Percentiles rank a stretch among this genome's conserved stretches.
These are phyloP conservation scores for Plumapathes pennacea DNA, from an alignment of 92 coral and sea anemone species.

Conservation along the genomic window DNA sequence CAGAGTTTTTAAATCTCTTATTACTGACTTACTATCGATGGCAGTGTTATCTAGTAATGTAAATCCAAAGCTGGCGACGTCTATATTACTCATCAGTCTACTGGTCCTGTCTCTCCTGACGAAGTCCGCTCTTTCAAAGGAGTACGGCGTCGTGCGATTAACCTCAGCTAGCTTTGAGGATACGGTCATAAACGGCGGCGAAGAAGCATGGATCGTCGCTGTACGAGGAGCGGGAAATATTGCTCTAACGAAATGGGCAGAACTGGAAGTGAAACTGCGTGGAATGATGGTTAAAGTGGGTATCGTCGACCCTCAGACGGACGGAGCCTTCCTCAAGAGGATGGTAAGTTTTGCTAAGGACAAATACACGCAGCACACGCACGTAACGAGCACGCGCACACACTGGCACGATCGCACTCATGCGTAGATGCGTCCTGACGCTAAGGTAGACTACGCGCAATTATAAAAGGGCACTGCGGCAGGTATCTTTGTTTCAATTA, in stretches of 20 bases:
- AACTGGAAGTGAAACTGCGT: conserved; percentile 61
- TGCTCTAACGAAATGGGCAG: conserved; percentile 55
- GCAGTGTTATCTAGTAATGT: too few relatives aligned
- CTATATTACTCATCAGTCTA: too few relatives aligned
- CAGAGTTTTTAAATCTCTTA: too few relatives aligned
- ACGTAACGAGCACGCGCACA: too few relatives aligned
- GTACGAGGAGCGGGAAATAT: conserved; percentile 66
- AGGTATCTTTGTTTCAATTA: too few relatives aligned
- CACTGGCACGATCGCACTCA: too few relatives aligned
- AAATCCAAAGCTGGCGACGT: too few relatives aligned
- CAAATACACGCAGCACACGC: too few relatives aligned
- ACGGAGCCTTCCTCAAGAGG: conserved; percentile 77
- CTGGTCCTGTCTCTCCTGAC: conserved; percentile 5
- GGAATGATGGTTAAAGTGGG: conserved; percentile 83
- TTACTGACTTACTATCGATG: too few relatives aligned
- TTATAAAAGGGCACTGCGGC: too few relatives aligned
- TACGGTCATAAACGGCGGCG: conserved; percentile 51
- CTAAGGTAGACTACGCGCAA: too few relatives aligned
- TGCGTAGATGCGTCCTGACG: too few relatives aligned
- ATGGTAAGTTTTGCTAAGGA: conserved; percentile 69
- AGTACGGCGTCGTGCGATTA: conserved; percentile 51
- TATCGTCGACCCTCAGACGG: conserved; percentile 70
- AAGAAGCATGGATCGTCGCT: conserved; percentile 90
- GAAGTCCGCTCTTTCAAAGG: conserved; percentile 2
- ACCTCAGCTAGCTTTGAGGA: conserved; percentile 58